Evolutionary conservation across 1,140 invertebrate species (phyloP).

Genomic region (Episyrphus balteatus): DNA sequence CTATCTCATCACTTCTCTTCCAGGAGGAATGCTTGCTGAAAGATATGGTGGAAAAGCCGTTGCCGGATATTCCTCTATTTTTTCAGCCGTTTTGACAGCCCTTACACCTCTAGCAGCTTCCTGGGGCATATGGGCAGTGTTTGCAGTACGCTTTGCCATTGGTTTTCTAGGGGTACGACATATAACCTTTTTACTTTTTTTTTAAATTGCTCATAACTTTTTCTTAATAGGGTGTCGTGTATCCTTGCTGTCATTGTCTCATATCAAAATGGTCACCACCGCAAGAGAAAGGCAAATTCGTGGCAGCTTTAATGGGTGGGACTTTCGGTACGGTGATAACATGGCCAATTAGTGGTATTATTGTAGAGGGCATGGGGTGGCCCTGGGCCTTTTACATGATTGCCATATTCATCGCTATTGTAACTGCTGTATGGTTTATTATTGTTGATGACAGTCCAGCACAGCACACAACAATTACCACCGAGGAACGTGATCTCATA

Average conservation of each 20-base stretch:
- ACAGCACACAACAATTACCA: slow-evolving; percentile 60
- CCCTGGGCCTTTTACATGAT: slow-evolving; percentile 60
- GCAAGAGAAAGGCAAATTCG: slow-evolving; percentile 65
- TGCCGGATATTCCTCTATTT: slow-evolving; percentile 40
- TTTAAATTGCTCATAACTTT: neutral
- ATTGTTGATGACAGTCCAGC: slow-evolving; percentile 60
- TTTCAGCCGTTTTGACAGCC: slow-evolving; percentile 55
- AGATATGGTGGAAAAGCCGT: slow-evolving; percentile 62
- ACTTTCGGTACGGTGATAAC: slow-evolving; percentile 67
- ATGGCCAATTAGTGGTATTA: slow-evolving; percentile 53
- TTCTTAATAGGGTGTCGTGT: slow-evolving; percentile 49
- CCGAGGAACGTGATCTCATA: slow-evolving; percentile 67
- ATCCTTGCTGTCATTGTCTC: slow-evolving; percentile 58
- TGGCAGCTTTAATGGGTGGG: slow-evolving; percentile 60
- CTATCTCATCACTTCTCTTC: slow-evolving; percentile 45
- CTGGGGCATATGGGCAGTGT: slow-evolving; percentile 47
- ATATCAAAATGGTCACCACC: slow-evolving; percentile 65
- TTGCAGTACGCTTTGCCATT: slow-evolving; percentile 50
- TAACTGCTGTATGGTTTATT: slow-evolving; percentile 51
- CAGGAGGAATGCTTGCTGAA: slow-evolving; percentile 61
- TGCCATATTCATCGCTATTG: slow-evolving; percentile 49
- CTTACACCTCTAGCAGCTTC: slow-evolving; percentile 51
- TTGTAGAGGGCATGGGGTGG: slow-evolving; percentile 58
- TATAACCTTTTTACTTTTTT: neutral
- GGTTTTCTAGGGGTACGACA: slow-evolving; percentile 53